Percentiles rank a stretch among this genome's conserved stretches.
Conservation (phyloP, 2,113 vertebrate genomes). For the Tachysurus fulvidraco region DNA sequence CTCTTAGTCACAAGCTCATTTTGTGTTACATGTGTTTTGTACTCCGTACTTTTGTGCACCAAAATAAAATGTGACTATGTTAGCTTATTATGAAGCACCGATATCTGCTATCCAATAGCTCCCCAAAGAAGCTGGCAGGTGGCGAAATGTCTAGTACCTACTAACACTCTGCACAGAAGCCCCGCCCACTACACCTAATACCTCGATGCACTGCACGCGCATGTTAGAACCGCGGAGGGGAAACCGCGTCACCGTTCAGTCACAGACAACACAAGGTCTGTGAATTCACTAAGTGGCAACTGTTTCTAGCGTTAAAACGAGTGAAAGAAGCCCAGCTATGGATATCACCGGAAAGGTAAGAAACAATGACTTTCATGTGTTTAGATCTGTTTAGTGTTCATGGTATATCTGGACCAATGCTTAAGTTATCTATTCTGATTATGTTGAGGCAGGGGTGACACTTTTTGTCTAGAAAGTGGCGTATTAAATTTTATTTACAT, state of each 20-base stretch:
- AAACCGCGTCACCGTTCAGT: neutral
- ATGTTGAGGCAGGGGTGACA: neutral
- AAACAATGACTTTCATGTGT: neutral
- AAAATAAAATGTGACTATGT: neutral
- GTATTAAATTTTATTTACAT: neutral
- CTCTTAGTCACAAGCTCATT: neutral
- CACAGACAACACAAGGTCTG: neutral
- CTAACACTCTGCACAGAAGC: neutral
- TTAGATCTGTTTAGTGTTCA: neutral
- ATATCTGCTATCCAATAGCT: neutral
- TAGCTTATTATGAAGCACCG: neutral
- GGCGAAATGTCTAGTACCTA: neutral
- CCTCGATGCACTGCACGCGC: neutral
- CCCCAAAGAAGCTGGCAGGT: neutral
- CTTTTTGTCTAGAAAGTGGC: neutral
- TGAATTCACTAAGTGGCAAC: neutral
- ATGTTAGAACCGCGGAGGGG: neutral
- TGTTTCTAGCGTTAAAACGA: neutral
- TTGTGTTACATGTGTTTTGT: neutral
- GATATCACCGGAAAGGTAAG: constrained; percentile 20
- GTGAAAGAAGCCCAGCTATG: neutral
- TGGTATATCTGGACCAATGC: too few species aligned
- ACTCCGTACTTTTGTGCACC: neutral
- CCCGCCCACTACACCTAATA: constrained; percentile 31
- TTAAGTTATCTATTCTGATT: neutral